Base-by-base conservation (phyloP, 2,113 vertebrate species). In the Glaucidium brasilianum region DNA sequence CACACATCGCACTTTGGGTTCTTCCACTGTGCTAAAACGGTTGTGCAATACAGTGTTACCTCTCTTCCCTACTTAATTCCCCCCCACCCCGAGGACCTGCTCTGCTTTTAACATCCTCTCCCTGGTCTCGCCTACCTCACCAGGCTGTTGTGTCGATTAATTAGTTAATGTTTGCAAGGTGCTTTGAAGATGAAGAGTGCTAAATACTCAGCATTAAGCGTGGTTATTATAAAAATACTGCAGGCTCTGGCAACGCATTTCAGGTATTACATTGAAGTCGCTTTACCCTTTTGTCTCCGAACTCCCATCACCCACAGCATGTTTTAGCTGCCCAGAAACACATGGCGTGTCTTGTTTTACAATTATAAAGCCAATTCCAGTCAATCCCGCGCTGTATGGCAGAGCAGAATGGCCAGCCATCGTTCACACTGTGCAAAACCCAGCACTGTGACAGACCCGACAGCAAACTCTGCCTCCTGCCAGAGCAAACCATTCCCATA, bases 351-450 rank as follows among this genome's bases (percentile, higher is more conserved):
- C 58, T 67, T 27, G 37, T 10, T 74, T 67, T 43, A 59, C 0
- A 45, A 43, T 67, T 82, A 58, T 17, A 39, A 69, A 88, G 6
- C 60, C 41, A 20, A n/a, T 53, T 20, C 69, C 49, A 25, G 60
- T 56, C 43, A 35, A 15, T 26, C 55, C 53, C 1, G 5, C 1
- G 0, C 59, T 22, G 25, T 6, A 3, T 17, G 34, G 35, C 1
- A 0, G 23, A 55, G 50, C 32, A 37, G 68, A 43, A 67, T 63
- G 53, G 30, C 29, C 47, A 47, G 49, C 5, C 1, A 0, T 18
- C 4, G 3, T 12, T 67, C 53, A 15, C 1, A 0, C 11, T 7
- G 53, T 29, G 35, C 39, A 39, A 43, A 84, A 19, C 55, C 41
- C 26, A 45, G 18, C 7, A 2, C 62, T 26, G 50, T 6, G 27